Evolutionary conservation across 2,113 vertebrate species (phyloP).

Genomic region (Poeciliopsis turrubarensis): DNA sequence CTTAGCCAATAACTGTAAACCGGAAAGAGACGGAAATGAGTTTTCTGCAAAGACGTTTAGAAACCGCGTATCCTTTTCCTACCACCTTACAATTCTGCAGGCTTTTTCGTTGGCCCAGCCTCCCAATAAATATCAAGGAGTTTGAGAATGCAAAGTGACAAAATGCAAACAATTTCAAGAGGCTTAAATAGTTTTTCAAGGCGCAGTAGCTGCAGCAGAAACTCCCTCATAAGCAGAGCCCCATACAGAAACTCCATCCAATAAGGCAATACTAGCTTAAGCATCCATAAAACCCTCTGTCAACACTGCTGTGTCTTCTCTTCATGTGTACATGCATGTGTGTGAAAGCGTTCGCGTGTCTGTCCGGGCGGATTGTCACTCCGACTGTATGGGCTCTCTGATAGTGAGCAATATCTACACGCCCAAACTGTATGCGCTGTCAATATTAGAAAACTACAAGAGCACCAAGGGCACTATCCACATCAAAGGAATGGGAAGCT

Average conservation of each 20-base stretch:
- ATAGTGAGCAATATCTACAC: conserved; percentile 68
- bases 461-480: conserved; percentile 62
- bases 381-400: conserved; percentile 48
- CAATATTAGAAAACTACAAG: conserved; percentile 28
- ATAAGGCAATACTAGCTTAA: conserved; percentile 63
- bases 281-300: conserved; percentile 35
- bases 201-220: no score
- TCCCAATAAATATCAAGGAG: no score
- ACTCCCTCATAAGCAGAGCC: not conserved
- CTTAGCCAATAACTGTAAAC: no score
- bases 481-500: conserved; percentile 43
- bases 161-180: not conserved
- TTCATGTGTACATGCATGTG: conserved; percentile 27
- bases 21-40: not conserved
- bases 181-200: not conserved
- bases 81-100: no score
- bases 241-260: not conserved
- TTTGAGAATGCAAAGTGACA: no score
- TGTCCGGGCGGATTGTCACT: conserved; percentile 22
- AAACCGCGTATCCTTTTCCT: no score
- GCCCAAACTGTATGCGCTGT: conserved; percentile 49
- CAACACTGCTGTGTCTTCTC: conserved; percentile 55
- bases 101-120: no score
- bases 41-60: not conserved
- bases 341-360: conserved; percentile 9